Conservation (phyloP, 1,140 invertebrate species). For the Leptinotarsa undecemlineata region DNA sequence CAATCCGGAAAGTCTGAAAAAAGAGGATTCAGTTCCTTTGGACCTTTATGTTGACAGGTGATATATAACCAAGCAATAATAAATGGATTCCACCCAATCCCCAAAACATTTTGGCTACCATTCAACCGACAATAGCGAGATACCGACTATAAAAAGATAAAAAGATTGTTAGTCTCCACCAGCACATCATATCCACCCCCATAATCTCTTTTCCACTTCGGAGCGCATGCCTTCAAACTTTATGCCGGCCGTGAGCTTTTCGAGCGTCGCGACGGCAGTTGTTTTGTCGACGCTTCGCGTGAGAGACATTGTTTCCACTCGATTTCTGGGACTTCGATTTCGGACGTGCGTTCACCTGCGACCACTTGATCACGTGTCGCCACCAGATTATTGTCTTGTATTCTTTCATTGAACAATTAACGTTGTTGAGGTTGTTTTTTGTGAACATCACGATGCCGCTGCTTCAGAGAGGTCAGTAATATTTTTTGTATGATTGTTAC, state of each 20-base stretch:
- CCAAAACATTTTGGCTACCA: background rate
- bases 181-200: conserved; percentile 19
- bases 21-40: too few relatives aligned
- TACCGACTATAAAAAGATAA: conserved; percentile 1
- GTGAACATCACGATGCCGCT: too few relatives aligned
- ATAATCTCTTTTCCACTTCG: conserved; percentile 14
- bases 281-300: conserved; percentile 15
- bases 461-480: too few relatives aligned
- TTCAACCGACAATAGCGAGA: background rate
- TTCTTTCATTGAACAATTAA: background rate
- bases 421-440: too few relatives aligned
- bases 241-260: conserved; percentile 9
- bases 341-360: background rate
- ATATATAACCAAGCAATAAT: background rate
- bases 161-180: conserved; percentile 15
- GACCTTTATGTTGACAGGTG: too few relatives aligned
- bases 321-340: background rate
- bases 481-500: too few relatives aligned
- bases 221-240: conserved; percentile 16
- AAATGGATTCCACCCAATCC: background rate
- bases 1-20: too few relatives aligned
- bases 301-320: conserved; percentile 5
- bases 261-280: conserved; percentile 11
- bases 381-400: background rate
- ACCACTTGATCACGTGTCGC: conserved; percentile 6